phyloP scores from a whole-genome alignment of 1,140 invertebrate species.

The Proales similis region DNA sequence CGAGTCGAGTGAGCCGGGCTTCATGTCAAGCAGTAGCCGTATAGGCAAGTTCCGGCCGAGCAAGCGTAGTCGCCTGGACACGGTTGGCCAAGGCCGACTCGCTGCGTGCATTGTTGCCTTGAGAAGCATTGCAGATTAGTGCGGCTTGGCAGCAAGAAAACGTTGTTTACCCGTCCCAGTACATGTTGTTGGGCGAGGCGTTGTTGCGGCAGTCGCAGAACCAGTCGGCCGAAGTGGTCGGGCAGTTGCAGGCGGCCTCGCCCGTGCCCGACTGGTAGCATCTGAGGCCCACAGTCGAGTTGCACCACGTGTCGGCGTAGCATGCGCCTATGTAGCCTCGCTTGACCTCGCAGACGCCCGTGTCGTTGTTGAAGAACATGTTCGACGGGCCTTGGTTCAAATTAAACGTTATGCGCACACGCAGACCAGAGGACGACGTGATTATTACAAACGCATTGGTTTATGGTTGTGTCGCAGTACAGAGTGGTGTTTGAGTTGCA shows the following conservation, averaged over 20 bases:
- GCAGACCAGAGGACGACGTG: not conserved
- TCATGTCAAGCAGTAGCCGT: constrained; percentile 23
- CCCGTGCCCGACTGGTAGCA: not conserved
- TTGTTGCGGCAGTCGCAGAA: constrained; percentile 13
- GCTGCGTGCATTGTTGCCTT: constrained; percentile 5
- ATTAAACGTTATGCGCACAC: not conserved
- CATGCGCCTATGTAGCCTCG: constrained; percentile 15
- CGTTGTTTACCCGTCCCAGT: constrained; percentile 36
- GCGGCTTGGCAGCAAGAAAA: too few relatives aligned
- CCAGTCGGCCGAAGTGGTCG: not conserved
- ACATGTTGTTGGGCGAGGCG: not conserved
- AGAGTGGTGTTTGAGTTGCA: constrained; percentile 11
- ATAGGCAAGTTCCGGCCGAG: not conserved
- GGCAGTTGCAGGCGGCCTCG: not conserved
- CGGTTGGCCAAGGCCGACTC: not conserved
- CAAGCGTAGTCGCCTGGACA: constrained; percentile 26
- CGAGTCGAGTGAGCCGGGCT: too few relatives aligned
- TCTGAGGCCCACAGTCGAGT: not conserved
- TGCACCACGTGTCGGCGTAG: constrained; percentile 25
- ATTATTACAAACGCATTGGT: constrained; percentile 21
- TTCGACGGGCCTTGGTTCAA: constrained; percentile 7
- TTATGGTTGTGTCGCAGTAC: not conserved
- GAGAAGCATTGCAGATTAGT: not conserved
- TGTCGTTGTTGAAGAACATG: constrained; percentile 28
- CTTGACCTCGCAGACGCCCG: not conserved